Conservation (phyloP, 30 jellyfish, hydroid and myxozoan genomes). For the Hydractinia echinata region DNA sequence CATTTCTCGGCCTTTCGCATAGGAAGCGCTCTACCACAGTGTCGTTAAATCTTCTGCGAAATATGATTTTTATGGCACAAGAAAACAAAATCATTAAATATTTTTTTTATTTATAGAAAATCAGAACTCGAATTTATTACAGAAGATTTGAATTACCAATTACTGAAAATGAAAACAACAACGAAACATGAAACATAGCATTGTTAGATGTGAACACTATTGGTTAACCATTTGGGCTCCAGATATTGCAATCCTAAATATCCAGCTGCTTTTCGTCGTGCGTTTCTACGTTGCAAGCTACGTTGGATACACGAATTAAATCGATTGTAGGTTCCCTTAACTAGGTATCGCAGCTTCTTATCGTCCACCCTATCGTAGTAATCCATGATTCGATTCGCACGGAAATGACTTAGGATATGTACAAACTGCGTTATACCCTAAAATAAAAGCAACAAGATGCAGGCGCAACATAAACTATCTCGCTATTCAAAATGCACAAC, state of each 20-base stretch:
- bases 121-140: too few relatives aligned
- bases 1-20: too few relatives aligned
- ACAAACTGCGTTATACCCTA: conserved; percentile 8
- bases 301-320: conserved; percentile 3
- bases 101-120: too few relatives aligned
- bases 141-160: background rate
- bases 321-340: background rate
- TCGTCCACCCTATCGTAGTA: background rate
- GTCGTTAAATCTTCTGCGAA: too few relatives aligned
- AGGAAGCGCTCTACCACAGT: too few relatives aligned
- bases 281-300: background rate
- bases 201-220: conserved; percentile 63
- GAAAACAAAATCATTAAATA: too few relatives aligned
- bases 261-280: conserved; percentile 42
- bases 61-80: too few relatives aligned
- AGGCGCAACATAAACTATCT: too few relatives aligned
- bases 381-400: conserved; percentile 33
- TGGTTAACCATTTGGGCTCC: conserved; percentile 82
- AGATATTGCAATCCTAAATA: conserved; percentile 61
- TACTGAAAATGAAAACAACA: background rate
- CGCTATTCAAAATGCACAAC: too few relatives aligned
- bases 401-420: background rate
- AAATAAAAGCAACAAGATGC: too few relatives aligned
- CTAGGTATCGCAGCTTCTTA: conserved; percentile 3
- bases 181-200: background rate